A percentile compares a stretch with the other conserved stretches of the same genome.
Evolutionary conservation across 2,888 invertebrate species (phyloP).

Genomic region (Tinea trinotella): DNA sequence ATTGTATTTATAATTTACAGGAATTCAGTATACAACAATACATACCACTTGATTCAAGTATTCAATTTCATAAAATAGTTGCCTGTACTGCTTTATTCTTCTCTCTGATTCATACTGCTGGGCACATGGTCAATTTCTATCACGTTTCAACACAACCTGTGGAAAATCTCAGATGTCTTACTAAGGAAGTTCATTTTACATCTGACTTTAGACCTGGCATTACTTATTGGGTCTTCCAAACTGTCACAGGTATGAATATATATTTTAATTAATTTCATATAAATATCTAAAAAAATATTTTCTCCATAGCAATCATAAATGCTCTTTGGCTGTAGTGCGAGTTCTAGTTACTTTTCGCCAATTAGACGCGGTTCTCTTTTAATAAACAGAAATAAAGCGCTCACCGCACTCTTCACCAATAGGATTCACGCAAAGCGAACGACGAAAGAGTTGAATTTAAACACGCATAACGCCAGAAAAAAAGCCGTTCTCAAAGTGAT

Average conservation of each 20-base stretch:
- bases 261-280: no score
- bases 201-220: conserved; percentile 96
- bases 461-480: no score
- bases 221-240: conserved; percentile 95
- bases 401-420: no score
- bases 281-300: no score
- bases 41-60: conserved; percentile 94
- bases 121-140: conserved; percentile 97
- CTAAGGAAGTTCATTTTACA: conserved; percentile 93
- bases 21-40: conserved; percentile 95
- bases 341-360: no score
- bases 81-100: conserved; percentile 96
- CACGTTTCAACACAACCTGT: conserved; percentile 96
- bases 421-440: no score
- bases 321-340: no score
- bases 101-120: conserved; percentile 91
- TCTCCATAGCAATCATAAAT: no score
- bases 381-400: no score
- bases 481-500: no score
- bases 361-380: no score
- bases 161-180: conserved; percentile 92
- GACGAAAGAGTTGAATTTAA: no score
- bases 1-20: conserved; percentile 30
- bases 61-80: conserved; percentile 97
- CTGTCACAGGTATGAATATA: conserved; percentile 81